Evolutionary conservation across 2,888 invertebrate species (phyloP), one percentile per base, ranked within the genome.

Genomic region (Rhogogaster chlorosoma): DNA sequence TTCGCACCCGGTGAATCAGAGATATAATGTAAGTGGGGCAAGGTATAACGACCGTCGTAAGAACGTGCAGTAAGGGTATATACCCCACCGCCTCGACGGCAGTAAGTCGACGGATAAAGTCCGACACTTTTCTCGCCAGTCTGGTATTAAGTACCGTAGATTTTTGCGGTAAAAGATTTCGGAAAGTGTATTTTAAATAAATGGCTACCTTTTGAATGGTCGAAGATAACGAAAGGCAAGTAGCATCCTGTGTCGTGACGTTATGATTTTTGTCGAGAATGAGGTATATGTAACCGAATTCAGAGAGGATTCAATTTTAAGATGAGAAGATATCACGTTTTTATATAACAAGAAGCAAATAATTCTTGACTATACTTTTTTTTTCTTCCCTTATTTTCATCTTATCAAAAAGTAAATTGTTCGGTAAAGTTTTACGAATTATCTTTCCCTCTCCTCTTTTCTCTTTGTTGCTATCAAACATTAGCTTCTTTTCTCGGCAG

Each of bases 1-100:
- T 78, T 78, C 26, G 78, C 57, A 29, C 53, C 78, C 32, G 42
- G 61, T 78, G 78, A 78, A 78, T 78, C 78, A 78, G 78, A 57
- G 78, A 36, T 42, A 32, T 57, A 78, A 78, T 78, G 78, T 78
- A 57, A 53, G 78, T 36, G 78, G 78, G 78, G 53, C 78, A 57
- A 26, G 53, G 42, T 45, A 53, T 78, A 78, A 78, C 53, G 78
- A 78, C 29, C 57, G 32, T 53, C 49, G n/a, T 57, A 78, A n/a
- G 32, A 75, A 75, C 75, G 26, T 26, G 45, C 18, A 70, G 36
- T 36, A 36, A 29, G 61, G 22, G 61, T 61, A 61, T 22, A n/a
- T 71, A 38, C 36, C 71, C 36, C n/a, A 36, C 71, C 38, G n/a
- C 32, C 38, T n/a, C 70, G 32, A 38, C 36, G n/a, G 36, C 38